A percentile compares a stretch with the other conserved stretches of the same genome.
phyloP scores from a whole-genome alignment of 2,888 invertebrate genomes.

The Lissonota sp. region DNA sequence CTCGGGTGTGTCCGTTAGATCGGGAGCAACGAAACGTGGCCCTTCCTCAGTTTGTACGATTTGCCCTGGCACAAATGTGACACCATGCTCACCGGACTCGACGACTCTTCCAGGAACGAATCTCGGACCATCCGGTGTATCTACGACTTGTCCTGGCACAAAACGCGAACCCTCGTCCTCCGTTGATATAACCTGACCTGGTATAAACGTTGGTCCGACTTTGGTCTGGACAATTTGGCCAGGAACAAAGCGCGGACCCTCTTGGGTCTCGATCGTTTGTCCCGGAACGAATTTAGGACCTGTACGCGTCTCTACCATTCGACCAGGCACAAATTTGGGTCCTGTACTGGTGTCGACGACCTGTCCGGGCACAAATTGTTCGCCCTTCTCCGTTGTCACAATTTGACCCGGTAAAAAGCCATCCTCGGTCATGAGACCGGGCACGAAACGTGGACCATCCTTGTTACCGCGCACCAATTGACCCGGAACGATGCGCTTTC shows the following conservation, averaged over 20 bases:
- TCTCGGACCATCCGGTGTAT: slow-evolving; percentile 88
- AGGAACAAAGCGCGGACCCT: slow-evolving; percentile 91
- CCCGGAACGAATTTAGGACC: slow-evolving; percentile 89
- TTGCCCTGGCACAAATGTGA: slow-evolving; percentile 85
- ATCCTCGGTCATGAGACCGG: slow-evolving; percentile 88
- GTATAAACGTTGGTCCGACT: slow-evolving; percentile 91
- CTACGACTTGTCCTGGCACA: slow-evolving; percentile 89
- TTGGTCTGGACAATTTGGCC: slow-evolving; percentile 91
- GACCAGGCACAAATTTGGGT: slow-evolving; percentile 91
- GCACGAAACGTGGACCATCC: slow-evolving; percentile 88
- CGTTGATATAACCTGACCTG: slow-evolving; percentile 90
- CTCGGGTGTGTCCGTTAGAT: slow-evolving; percentile 88
- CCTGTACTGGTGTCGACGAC: slow-evolving; percentile 89
- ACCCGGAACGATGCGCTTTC: slow-evolving; percentile 87
- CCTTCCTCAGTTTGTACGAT: slow-evolving; percentile 85
- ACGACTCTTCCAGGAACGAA: slow-evolving; percentile 86
- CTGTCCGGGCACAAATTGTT: slow-evolving; percentile 90
- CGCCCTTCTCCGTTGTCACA: slow-evolving; percentile 88
- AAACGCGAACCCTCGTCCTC: slow-evolving; percentile 85
- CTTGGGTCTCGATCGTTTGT: slow-evolving; percentile 89
- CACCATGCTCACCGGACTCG: slow-evolving; percentile 83
- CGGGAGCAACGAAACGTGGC: slow-evolving; percentile 89
- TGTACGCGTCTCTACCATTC: slow-evolving; percentile 89
- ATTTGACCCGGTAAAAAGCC: slow-evolving; percentile 89
- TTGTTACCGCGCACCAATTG: slow-evolving; percentile 87